Evolutionary conservation across 2,113 vertebrate species (phyloP), one percentile per base, ranked within the genome.

Genomic region (Poeciliopsis retropinna): DNA sequence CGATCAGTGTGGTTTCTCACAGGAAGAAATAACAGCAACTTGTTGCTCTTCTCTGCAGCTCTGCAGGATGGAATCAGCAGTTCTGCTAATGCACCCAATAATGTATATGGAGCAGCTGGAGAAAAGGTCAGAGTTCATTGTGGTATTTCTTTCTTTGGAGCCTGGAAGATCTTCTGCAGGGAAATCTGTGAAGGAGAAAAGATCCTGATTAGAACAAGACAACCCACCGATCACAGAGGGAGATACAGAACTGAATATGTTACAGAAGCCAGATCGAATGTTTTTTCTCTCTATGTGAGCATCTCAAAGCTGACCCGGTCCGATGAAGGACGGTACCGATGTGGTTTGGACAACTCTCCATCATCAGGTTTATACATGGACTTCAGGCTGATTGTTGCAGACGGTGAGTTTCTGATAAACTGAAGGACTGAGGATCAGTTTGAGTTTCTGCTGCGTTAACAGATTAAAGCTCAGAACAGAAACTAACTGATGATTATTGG

Each of bases 241-340:
- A 19, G 60, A 30, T 72, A 72, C 70, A 63, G 37, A 10, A 63
- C 25, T 44, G 28, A 63, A 30, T 31, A 15, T 31, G 0, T 9
- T 0, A 2, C 9, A 4, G 0, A 15, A 15, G 3, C 14, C 31
- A 32, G 31, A 1, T 0, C 6, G 1, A 32, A 32, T 5, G 29
- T 1, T 31, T 17, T 3, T 12, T 15, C 5, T 29, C 22, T 71
- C n/a, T 29, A 9, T 29, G n/a, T 72, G 27, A 72, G 30, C 41
- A 4, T 73, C 62, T 57, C 13, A 22, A 4, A 4, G 0, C 1
- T 39, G 15, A 73, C 5, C 31, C n/a, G 4, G 30, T 73, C 44
- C 1, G 72, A 73, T 47, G 54, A 63, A 22, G 63, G 72, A 37
- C 5, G 4, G 30, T 73, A 73, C 63, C 17, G 9, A 17, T 65